phyloP scores from a whole-genome alignment of 2,113 vertebrate genomes.

The Phylloscopus whistleri region DNA sequence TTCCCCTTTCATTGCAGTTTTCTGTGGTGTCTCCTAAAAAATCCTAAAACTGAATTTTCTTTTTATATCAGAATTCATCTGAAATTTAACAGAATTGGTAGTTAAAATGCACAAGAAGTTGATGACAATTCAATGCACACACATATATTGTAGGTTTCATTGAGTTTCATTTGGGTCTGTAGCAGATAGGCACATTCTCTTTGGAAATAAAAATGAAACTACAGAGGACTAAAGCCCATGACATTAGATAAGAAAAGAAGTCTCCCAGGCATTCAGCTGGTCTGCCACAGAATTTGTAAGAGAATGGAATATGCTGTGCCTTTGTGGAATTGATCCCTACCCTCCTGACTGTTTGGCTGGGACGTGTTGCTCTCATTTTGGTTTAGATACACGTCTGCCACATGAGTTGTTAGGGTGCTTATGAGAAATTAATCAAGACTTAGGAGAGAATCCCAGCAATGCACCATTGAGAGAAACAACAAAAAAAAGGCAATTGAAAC shows the following conservation, averaged over 20 bases:
- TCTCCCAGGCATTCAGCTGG: neutral
- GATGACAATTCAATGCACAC: neutral
- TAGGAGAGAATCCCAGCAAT: neutral
- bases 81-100: neutral
- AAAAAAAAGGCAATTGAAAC: neutral
- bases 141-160: neutral
- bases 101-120: neutral
- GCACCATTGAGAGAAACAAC: neutral
- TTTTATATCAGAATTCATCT: neutral
- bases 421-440: neutral
- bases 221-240: neutral
- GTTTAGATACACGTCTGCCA: accelerated
- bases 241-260: neutral
- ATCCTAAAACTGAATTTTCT: neutral
- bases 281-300: neutral
- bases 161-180: neutral
- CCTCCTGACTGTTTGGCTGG: neutral
- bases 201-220: neutral
- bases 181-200: neutral
- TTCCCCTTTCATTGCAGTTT: neutral
- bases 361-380: neutral
- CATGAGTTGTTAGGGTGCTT: neutral
- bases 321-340: neutral
- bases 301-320: neutral
- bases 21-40: neutral